These are phyloP conservation scores for Pyxicephalus adspersus DNA, from an alignment of 2,113 vertebrate species.

Conservation along the genomic window DNA sequence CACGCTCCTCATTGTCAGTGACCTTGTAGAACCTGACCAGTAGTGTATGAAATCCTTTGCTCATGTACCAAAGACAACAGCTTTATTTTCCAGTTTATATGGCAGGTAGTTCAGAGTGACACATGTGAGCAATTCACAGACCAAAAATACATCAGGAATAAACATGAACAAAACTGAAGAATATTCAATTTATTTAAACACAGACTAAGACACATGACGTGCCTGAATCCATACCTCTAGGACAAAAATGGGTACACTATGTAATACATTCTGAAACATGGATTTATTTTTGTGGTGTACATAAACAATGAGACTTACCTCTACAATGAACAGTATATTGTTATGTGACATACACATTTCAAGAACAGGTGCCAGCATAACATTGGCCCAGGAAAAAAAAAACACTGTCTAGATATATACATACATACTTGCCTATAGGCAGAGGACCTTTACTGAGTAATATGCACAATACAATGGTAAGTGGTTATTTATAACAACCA, in stretches of 20 bases:
- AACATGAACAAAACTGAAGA: not conserved
- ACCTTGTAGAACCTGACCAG: too few species aligned
- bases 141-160: not conserved
- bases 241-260: constrained; percentile 25
- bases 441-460: not conserved
- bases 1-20: too few species aligned
- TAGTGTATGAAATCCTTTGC: too few species aligned
- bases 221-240: constrained; percentile 18
- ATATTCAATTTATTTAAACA: constrained; percentile 42
- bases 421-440: not conserved
- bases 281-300: constrained; percentile 17
- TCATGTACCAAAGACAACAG: too few species aligned
- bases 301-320: constrained; percentile 18
- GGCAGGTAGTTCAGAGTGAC: not conserved
- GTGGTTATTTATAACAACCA: not conserved
- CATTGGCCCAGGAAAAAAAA: not conserved
- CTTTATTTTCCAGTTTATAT: too few species aligned
- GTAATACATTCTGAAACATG: constrained; percentile 33
- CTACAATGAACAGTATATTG: constrained; percentile 10
- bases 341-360: not conserved
- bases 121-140: not conserved
- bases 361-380: not conserved
- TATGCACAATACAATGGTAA: not conserved
- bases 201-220: constrained; percentile 6
- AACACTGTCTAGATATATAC: constrained; percentile 20